phyloP scores from a whole-genome alignment of 1,140 invertebrate genomes.

The Micrasema longulum region DNA sequence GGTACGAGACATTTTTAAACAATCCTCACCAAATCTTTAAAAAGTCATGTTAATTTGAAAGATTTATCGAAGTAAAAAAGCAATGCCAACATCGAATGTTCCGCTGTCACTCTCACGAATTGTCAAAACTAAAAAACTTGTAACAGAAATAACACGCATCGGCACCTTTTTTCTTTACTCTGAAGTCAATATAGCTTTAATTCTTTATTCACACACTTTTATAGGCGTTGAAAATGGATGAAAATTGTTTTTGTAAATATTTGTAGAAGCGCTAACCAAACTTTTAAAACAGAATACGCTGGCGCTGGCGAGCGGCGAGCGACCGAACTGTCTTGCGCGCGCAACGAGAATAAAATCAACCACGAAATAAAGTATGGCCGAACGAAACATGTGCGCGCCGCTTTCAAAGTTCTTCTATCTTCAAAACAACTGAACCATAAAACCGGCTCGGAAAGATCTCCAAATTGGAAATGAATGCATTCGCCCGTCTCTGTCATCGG shows the following conservation, averaged over 20 bases:
- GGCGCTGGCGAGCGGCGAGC: background rate
- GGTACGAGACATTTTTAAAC: background rate
- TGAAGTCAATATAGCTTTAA: slow-evolving; percentile 9
- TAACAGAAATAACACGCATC: slow-evolving; percentile 7
- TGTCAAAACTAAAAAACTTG: background rate
- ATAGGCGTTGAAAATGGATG: slow-evolving; percentile 18
- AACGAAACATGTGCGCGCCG: slow-evolving; percentile 17
- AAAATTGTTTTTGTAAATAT: slow-evolving; percentile 27
- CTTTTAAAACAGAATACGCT: slow-evolving; percentile 7
- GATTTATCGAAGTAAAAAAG: no score
- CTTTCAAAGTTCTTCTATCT: slow-evolving; percentile 13
- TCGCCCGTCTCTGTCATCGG: slow-evolving; percentile 42
- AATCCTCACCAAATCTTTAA: background rate
- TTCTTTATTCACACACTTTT: slow-evolving; percentile 26
- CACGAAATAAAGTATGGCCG: no score
- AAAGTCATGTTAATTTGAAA: no score
- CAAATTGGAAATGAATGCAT: slow-evolving; percentile 54
- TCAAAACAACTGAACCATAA: slow-evolving; percentile 44
- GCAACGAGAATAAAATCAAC: background rate
- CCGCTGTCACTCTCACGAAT: background rate
- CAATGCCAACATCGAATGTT: background rate
- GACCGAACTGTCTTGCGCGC: background rate
- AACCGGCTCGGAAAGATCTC: slow-evolving; percentile 54
- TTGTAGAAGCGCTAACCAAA: background rate
- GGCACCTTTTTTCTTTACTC: background rate